Percentiles rank a stretch among this genome's conserved stretches.
Conservation (phyloP, 2,797 vertebrate species). For the Moxostoma hubbsi region DNA sequence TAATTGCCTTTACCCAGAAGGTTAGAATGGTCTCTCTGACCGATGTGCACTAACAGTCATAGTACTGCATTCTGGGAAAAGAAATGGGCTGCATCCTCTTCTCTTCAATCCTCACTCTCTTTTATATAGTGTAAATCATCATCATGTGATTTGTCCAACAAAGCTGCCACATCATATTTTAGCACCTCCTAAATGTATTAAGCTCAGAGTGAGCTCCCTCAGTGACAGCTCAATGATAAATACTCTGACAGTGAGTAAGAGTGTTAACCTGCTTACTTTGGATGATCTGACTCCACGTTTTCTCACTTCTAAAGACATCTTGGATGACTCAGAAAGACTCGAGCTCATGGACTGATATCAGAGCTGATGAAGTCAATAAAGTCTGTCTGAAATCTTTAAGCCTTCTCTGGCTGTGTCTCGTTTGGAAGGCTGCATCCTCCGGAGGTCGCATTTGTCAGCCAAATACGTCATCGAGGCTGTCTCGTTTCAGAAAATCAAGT, state of each 20-base stretch:
- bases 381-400: slow-evolving; percentile 9
- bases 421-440: no score
- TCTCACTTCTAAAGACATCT: slow-evolving; percentile 6
- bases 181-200: slow-evolving; percentile 14
- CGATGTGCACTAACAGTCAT: neutral
- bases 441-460: no score
- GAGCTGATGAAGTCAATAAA: slow-evolving; percentile 23
- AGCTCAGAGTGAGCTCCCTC: neutral
- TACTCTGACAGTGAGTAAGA: slow-evolving; percentile 35
- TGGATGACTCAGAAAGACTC: neutral
- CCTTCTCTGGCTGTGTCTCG: neutral
- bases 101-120: neutral
- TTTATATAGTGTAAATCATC: slow-evolving; percentile 13
- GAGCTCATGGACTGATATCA: slow-evolving; percentile 11
- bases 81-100: neutral
- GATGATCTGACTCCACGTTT: slow-evolving; percentile 7
- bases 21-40: slow-evolving; percentile 26
- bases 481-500: no score
- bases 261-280: slow-evolving; percentile 21
- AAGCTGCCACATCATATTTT: slow-evolving; percentile 32
- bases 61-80: slow-evolving; percentile 28
- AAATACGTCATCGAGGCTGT: no score
- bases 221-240: slow-evolving; percentile 28
- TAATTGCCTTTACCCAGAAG: slow-evolving; percentile 53
- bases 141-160: slow-evolving; percentile 31